Percentiles rank a stretch among this genome's conserved stretches.
phyloP scores from a whole-genome alignment of 2,113 vertebrate genomes.

The Pristiophorus japonicus region DNA sequence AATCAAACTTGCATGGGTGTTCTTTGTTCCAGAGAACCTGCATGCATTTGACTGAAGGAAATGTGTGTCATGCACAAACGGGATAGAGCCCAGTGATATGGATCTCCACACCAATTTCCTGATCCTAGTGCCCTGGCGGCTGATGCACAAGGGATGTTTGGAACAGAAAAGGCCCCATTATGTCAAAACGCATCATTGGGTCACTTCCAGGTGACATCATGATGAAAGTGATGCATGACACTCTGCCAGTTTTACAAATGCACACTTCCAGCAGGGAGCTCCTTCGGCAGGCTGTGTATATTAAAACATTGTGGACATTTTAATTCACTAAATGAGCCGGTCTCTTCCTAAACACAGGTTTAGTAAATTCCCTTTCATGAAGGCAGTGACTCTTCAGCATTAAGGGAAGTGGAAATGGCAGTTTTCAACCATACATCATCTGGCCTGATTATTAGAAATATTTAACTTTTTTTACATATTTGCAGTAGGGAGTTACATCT shows the following conservation, averaged over 20 bases:
- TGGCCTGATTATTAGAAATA: background rate
- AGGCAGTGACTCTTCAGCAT: background rate
- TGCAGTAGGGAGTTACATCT: background rate
- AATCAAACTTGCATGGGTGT: background rate
- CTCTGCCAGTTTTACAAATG: background rate
- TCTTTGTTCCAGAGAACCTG: background rate
- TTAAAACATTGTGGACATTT: background rate
- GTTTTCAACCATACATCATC: background rate
- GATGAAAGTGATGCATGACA: background rate
- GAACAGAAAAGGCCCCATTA: background rate
- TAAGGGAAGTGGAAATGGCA: background rate
- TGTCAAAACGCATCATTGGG: background rate
- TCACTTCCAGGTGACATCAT: background rate
- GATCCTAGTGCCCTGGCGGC: background rate
- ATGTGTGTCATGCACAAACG: background rate
- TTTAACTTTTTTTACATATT: background rate
- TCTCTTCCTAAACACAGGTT: background rate
- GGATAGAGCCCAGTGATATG: background rate
- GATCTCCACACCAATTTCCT: background rate
- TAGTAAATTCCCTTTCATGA: background rate
- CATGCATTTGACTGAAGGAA: background rate
- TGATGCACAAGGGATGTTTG: background rate
- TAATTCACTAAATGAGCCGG: background rate
- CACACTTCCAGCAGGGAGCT: background rate
- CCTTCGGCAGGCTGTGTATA: background rate